phyloP scores from a whole-genome alignment of 2,113 vertebrate species.

The Salvelinus sp. region DNA sequence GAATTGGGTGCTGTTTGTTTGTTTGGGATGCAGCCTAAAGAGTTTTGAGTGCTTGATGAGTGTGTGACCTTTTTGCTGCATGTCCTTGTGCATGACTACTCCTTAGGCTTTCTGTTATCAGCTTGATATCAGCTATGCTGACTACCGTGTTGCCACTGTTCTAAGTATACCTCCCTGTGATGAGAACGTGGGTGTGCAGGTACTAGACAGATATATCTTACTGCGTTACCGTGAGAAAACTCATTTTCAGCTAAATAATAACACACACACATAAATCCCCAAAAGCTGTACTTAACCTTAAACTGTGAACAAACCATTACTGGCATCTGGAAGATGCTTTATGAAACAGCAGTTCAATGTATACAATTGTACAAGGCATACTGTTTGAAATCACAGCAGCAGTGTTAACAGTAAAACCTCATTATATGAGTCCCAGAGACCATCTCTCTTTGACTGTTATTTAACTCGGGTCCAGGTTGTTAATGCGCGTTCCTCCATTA shows the following conservation, averaged over 20 bases:
- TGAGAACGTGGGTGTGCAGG: background rate
- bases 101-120: background rate
- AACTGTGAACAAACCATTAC: slow-evolving; percentile 29
- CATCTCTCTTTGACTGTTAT: no score
- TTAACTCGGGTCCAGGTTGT: no score
- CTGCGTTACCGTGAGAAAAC: slow-evolving; percentile 32
- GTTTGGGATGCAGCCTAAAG: no score
- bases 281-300: slow-evolving; percentile 4
- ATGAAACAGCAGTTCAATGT: slow-evolving; percentile 26
- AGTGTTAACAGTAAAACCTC: slow-evolving; percentile 23
- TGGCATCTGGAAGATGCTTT: slow-evolving; percentile 30
- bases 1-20: no score
- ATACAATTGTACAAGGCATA: slow-evolving; percentile 54
- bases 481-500: no score
- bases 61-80: no score
- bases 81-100: background rate
- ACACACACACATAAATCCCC: slow-evolving; percentile 19
- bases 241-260: slow-evolving; percentile 32
- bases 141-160: background rate
- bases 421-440: background rate
- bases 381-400: slow-evolving; percentile 27
- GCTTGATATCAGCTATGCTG: background rate
- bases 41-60: no score
- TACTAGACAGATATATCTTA: slow-evolving; percentile 26
- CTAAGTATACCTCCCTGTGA: no score